Base-by-base conservation (phyloP, 2,797 vertebrate genomes). In the Takifugu ocellatus region DNA sequence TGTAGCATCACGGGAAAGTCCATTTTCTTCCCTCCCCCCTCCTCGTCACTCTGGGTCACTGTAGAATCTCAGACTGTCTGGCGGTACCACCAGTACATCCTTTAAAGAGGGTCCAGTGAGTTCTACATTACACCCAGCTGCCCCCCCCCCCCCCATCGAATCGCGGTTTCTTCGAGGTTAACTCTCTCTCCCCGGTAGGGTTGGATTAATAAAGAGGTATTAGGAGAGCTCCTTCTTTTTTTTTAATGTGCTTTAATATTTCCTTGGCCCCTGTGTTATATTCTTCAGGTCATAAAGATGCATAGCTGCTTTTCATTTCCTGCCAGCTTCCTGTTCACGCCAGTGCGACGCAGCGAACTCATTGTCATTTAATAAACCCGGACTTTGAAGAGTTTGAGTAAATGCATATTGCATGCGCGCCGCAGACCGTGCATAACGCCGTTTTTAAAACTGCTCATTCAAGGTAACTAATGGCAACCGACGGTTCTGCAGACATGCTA, bases 281-380 rank as follows among this genome's bases (percentile, higher is more conserved):
- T 61, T 50, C 36, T 49, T n/a, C 10, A 49, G 59, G 64, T 72
- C 63, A 54, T 24, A 3, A 21, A 17, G 3, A 1, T 56, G 14
- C 48, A 31, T 31, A 33, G 44, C 59, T 69, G 52, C 56, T 81
- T 82, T 65, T 65, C 26, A 59, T 74, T 72, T 39, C 63, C 36
- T 21, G 39, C 70, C 27, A 2, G 29, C 49, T 75, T 45, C 46
- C 57, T 72, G 29, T 62, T 74, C 61, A 67, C 5, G 36, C 5
- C 36, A 12, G 3, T 10, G 11, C 4, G 36, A 39, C 36, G 10
- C 36, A 1, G 46, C 12, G 58, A 60, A 68, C 39, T 78, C 63
- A 70, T 82, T 56, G 79, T 67, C 60, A 70, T 74, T 78, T 68
- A 76, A 81, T 72, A 59, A 65, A 62, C 56, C 42, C 64, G 68